A percentile compares a stretch with the other conserved stretches of the same genome.
Evolutionary conservation across 2,888 invertebrate genomes (phyloP).

Genomic region (Leucophenga montana): DNA sequence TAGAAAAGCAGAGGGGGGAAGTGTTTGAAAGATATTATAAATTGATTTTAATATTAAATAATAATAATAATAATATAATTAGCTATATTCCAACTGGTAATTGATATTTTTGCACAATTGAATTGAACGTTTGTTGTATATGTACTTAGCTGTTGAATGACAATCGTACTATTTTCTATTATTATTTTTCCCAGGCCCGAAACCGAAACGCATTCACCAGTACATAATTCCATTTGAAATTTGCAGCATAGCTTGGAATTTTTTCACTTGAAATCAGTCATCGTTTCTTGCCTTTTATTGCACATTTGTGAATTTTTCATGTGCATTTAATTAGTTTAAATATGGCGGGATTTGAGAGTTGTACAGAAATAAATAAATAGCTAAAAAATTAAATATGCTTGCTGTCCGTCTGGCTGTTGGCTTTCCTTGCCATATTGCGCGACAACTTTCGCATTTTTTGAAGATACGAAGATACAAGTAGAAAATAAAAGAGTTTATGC

Average conservation of each 20-base stretch:
- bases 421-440: conserved; percentile 63
- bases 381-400: conserved; percentile 47
- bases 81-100: conserved; percentile 9
- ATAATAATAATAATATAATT: neutral
- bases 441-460: conserved; percentile 58
- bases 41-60: neutral
- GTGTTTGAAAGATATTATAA: neutral
- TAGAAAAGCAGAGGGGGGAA: neutral
- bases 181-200: conserved; percentile 7
- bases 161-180: too few relatives aligned
- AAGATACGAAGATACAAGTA: neutral
- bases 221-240: conserved; percentile 9
- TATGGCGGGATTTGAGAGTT: conserved; percentile 61
- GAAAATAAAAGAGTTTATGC: neutral
- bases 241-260: conserved; percentile 13
- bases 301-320: conserved; percentile 62
- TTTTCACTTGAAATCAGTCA: conserved; percentile 38
- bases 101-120: conserved; percentile 16
- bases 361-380: conserved; percentile 50
- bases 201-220: conserved; percentile 10
- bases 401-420: too few relatives aligned
- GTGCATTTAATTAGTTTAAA: conserved; percentile 67
- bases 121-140: neutral
- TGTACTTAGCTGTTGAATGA: too few relatives aligned
- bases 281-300: conserved; percentile 58